Conservation (phyloP, 2,113 vertebrate genomes). For the Talpa occidentalis region DNA sequence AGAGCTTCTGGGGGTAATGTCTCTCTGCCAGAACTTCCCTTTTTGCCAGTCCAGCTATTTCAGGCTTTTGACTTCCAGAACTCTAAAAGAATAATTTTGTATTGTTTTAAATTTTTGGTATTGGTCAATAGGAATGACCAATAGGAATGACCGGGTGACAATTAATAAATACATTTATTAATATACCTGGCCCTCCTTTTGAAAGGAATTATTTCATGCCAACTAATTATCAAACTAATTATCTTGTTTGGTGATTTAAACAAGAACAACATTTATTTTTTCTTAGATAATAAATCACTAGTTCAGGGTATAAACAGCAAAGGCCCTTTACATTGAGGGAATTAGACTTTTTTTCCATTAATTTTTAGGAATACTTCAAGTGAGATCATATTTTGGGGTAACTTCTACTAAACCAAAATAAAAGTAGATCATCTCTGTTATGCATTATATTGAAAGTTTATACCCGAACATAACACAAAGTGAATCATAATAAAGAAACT, state of each 20-base stretch:
- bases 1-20: background rate
- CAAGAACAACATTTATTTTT: background rate
- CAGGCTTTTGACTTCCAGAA: background rate
- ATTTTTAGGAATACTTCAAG: background rate
- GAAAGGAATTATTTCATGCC: background rate
- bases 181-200: background rate
- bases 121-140: too few species aligned
- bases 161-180: background rate
- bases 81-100: background rate
- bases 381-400: background rate
- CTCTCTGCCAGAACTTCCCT: background rate
- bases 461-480: background rate
- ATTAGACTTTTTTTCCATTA: background rate
- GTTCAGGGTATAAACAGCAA: slow-evolving; percentile 72
- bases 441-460: background rate
- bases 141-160: too few species aligned
- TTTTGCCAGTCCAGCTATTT: background rate
- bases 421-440: background rate
- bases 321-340: slow-evolving; percentile 67
- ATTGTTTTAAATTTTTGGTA: background rate
- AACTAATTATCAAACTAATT: background rate
- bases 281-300: slow-evolving; percentile 80
- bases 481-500: background rate
- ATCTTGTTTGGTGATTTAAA: background rate
- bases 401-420: background rate